Percentiles rank a stretch among this genome's conserved stretches.
These are phyloP conservation scores for Scaptodrosophila latifasciaeformis DNA, from an alignment of 2,888 invertebrate genomes.

Conservation along the genomic window DNA sequence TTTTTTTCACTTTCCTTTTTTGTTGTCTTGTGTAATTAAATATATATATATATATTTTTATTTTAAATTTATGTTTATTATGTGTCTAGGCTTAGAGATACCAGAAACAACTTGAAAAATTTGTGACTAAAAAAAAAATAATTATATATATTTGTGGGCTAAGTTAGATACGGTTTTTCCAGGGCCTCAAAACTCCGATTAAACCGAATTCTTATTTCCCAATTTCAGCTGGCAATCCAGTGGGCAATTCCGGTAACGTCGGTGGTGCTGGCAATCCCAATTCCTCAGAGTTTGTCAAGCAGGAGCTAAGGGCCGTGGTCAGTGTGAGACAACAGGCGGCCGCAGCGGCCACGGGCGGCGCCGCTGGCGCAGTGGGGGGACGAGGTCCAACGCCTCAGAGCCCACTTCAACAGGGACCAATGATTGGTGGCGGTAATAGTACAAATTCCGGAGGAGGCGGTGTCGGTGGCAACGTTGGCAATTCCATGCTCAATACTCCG, in stretches of 20 bases:
- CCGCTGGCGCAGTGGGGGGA: constrained; percentile 53
- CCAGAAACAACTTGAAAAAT: constrained; percentile 12
- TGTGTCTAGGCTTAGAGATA: too few relatives aligned
- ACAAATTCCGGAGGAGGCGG: constrained; percentile 66
- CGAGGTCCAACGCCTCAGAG: constrained; percentile 73
- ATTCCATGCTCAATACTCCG: constrained; percentile 72
- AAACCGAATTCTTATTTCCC: too few relatives aligned
- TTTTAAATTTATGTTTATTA: not conserved
- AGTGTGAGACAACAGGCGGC: constrained; percentile 83
- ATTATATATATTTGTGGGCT: constrained; percentile 23
- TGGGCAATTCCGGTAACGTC: constrained; percentile 40
- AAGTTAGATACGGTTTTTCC: too few relatives aligned
- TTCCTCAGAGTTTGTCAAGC: constrained; percentile 91
- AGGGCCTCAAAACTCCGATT: not conserved
- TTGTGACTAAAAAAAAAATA: constrained; percentile 50
- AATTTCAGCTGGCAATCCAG: constrained; percentile 51
- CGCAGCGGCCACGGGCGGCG: constrained; percentile 70
- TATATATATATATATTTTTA: not conserved
- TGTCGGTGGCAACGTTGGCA: constrained; percentile 55
- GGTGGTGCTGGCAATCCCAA: constrained; percentile 76
- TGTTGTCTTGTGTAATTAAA: not conserved
- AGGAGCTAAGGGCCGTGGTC: constrained; percentile 91
- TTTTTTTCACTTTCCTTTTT: not conserved
- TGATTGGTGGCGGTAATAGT: constrained; percentile 65
- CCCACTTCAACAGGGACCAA: constrained; percentile 72